Evolutionary conservation across 2,797 vertebrate genomes (phyloP).

Genomic region (Podarcis lilfordi): DNA sequence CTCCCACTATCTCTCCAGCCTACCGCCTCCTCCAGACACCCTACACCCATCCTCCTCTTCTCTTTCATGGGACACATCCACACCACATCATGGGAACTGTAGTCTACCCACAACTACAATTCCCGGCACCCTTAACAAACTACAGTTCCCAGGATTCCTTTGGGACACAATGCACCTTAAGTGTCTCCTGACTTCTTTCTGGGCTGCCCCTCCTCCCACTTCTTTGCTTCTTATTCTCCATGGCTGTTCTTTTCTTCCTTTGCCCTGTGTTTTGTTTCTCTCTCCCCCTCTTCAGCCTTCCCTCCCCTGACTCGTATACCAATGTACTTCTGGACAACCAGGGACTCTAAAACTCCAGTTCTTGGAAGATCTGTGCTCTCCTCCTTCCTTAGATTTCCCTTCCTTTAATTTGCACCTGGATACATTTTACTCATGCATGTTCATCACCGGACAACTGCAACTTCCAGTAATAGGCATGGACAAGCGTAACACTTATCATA

Average conservation of each 20-base stretch:
- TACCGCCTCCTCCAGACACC: too few relatives aligned
- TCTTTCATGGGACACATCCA: background rate
- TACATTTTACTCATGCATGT: background rate
- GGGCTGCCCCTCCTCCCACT: too few relatives aligned
- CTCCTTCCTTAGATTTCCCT: background rate
- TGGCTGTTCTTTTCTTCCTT: background rate
- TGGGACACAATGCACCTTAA: too few relatives aligned
- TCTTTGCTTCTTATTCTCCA: background rate
- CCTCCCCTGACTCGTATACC: rapidly evolving
- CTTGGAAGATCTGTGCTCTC: background rate
- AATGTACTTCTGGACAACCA: rapidly evolving
- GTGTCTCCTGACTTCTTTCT: background rate
- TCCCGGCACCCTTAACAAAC: too few relatives aligned
- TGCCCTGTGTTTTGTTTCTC: background rate
- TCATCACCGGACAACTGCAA: background rate
- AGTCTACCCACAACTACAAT: background rate
- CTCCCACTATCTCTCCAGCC: too few relatives aligned
- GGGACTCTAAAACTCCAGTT: background rate
- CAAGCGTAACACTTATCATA: background rate
- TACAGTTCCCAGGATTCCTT: background rate
- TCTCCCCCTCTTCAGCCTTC: background rate
- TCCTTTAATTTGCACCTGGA: background rate
- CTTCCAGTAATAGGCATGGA: background rate
- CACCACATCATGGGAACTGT: too few relatives aligned
- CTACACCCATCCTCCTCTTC: background rate